These are phyloP conservation scores for Siniperca scherzeri DNA, from an alignment of 2,797 vertebrate species.

Conservation along the genomic window DNA sequence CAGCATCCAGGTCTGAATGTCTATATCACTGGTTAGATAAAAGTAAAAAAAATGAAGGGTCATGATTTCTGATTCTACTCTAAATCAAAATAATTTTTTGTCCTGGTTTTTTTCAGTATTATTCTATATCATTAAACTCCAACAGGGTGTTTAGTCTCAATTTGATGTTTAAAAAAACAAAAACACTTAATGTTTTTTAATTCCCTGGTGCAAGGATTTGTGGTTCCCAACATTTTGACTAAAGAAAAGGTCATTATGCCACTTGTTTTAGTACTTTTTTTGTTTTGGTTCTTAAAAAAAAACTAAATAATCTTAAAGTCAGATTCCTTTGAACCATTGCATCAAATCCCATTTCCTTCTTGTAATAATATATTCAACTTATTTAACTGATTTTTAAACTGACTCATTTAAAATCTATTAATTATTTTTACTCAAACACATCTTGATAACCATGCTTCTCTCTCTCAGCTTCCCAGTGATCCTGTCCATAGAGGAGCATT, in stretches of 20 bases:
- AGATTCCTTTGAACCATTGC: background rate
- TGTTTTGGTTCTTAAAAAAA: background rate
- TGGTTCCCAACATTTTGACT: background rate
- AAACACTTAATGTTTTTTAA: background rate
- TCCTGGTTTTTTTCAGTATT: too few species aligned
- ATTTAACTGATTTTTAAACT: background rate
- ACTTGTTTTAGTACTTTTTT: background rate
- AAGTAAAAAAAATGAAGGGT: too few species aligned
- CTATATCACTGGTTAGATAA: background rate
- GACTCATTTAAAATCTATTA: background rate
- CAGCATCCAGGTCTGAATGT: background rate
- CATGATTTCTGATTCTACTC: background rate
- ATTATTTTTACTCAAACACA: background rate
- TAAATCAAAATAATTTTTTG: too few species aligned
- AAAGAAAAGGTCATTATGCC: background rate
- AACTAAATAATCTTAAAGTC: background rate
- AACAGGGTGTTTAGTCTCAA: background rate
- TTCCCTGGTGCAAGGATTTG: background rate
- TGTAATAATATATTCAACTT: background rate
- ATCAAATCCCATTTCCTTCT: background rate
- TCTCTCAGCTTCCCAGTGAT: constrained; percentile 92
- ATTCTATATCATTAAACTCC: background rate
- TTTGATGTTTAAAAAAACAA: background rate
- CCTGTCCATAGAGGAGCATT: constrained; percentile 97
- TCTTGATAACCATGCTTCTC: background rate